Evolutionary conservation across 1,140 invertebrate species (phyloP).

Genomic region (Diorhabda carinulata): DNA sequence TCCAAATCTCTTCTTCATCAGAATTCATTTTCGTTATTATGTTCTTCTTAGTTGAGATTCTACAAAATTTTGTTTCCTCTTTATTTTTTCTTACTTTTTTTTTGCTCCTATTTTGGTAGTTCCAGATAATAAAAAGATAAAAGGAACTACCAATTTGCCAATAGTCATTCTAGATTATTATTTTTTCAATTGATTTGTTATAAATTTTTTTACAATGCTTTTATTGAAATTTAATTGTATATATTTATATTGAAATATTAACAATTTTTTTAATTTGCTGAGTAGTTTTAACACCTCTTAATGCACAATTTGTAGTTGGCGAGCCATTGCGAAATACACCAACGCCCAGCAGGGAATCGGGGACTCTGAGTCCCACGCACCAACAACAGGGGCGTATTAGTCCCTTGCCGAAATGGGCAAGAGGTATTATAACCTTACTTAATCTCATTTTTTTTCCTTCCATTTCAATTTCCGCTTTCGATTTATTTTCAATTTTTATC

Average conservation of each 20-base stretch:
- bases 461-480: neutral
- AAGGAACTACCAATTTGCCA: too few species aligned
- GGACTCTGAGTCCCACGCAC: constrained; percentile 46
- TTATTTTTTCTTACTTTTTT: too few species aligned
- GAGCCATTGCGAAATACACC: constrained; percentile 54
- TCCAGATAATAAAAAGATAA: too few species aligned
- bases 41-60: too few species aligned
- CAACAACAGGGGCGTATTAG: constrained; percentile 50
- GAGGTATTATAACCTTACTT: constrained; percentile 47
- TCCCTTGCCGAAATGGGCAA: constrained; percentile 56
- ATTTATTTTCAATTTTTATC: neutral
- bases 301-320: constrained; percentile 49
- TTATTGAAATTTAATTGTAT: constrained; percentile 2
- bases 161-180: too few species aligned
- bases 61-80: too few species aligned
- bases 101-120: too few species aligned
- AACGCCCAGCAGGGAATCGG: constrained; percentile 48
- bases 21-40: too few species aligned
- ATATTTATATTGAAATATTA: neutral
- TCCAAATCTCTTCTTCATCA: too few species aligned
- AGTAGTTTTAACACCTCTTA: constrained; percentile 14
- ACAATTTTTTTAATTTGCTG: neutral
- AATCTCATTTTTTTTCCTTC: neutral
- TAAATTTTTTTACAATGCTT: neutral
- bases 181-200: too few species aligned